Evolutionary conservation across 2,888 invertebrate genomes (phyloP).

Genomic region (Alcis repandata): DNA sequence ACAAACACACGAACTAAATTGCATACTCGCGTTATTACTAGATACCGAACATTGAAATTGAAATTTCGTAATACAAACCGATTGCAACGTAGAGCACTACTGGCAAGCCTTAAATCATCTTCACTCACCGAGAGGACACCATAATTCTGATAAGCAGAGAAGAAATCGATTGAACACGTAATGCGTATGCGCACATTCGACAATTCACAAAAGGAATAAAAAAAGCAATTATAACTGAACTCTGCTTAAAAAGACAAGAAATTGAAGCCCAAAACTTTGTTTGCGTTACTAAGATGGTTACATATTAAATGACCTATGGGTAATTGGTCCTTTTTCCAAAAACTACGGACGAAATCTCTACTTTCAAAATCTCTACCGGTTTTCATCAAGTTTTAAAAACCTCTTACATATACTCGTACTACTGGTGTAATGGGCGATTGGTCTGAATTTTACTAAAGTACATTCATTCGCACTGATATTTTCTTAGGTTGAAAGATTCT

Average conservation of each 20-base stretch:
- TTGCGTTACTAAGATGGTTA: too few species aligned
- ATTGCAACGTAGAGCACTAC: background rate
- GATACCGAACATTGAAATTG: background rate
- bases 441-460: too few species aligned
- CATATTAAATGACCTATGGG: too few species aligned
- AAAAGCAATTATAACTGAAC: background rate
- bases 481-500: background rate
- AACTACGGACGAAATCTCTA: too few species aligned
- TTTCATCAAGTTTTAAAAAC: too few species aligned
- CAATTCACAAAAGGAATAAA: background rate
- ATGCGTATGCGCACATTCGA: background rate
- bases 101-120: background rate
- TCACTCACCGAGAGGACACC: background rate
- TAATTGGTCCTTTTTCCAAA: too few species aligned
- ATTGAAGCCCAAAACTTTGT: background rate
- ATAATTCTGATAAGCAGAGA: background rate
- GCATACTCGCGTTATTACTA: conserved; percentile 4
- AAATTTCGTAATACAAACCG: background rate
- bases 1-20: background rate
- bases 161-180: conserved; percentile 4
- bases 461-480: too few species aligned
- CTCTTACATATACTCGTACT: too few species aligned
- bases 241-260: too few species aligned
- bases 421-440: too few species aligned
- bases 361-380: too few species aligned